These are phyloP conservation scores for Cichlasoma orientale DNA, from an alignment of 2,797 vertebrate species.

Conservation along the genomic window DNA sequence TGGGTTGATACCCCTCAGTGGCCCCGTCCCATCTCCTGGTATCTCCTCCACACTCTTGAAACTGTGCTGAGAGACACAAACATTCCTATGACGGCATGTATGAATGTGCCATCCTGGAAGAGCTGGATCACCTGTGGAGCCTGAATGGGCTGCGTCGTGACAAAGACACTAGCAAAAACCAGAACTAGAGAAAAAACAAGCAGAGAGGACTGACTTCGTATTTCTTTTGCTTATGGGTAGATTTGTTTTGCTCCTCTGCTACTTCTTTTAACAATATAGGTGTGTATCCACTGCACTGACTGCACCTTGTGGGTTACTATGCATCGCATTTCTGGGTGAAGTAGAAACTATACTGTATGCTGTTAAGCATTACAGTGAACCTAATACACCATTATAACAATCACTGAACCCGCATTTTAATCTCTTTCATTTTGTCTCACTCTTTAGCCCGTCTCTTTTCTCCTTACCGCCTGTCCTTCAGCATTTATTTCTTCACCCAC, in stretches of 20 bases:
- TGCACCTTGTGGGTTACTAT: not conserved
- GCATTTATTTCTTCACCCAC: slow-evolving; percentile 45
- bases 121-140: not conserved
- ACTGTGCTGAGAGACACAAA: not conserved
- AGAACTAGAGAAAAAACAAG: not conserved
- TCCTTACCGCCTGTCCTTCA: slow-evolving; percentile 4
- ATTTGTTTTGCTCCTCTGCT: not conserved
- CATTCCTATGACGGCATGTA: not conserved
- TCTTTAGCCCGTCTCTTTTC: not conserved
- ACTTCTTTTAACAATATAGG: not conserved
- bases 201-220: not conserved
- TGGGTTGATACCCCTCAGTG: not conserved
- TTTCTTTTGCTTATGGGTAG: not conserved
- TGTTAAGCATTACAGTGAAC: not conserved
- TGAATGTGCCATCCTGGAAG: not conserved
- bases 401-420: not conserved
- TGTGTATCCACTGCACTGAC: not conserved
- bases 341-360: not conserved
- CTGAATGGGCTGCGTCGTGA: not conserved
- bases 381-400: not conserved
- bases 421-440: slow-evolving; percentile 12
- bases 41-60: not conserved
- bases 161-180: not conserved
- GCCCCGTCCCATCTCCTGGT: not conserved
- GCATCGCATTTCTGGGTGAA: not conserved